Evolutionary conservation across 2,797 vertebrate species (phyloP).

Genomic region (Enteromius mattozi): DNA sequence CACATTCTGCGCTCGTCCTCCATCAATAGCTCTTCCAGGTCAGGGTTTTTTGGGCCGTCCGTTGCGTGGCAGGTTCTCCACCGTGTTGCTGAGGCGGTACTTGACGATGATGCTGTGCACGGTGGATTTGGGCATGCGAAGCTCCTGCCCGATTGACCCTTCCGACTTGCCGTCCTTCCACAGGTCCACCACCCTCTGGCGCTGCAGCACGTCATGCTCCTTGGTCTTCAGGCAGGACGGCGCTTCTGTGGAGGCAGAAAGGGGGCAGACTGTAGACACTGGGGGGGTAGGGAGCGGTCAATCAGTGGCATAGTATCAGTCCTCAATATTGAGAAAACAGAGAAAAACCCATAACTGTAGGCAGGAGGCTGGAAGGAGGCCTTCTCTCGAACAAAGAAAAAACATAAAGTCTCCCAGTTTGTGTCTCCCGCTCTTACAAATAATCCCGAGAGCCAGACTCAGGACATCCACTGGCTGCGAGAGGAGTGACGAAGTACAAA

Average conservation of each 20-base stretch:
- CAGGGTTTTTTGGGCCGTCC: conserved; percentile 83
- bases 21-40: conserved; percentile 52
- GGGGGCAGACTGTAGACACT: conserved; percentile 85
- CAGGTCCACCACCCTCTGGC: conserved; percentile 85
- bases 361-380: conserved; percentile 40
- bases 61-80: conserved; percentile 84
- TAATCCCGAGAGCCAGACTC: conserved; percentile 11
- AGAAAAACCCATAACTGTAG: conserved; percentile 45
- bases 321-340: conserved; percentile 54
- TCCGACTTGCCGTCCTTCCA: conserved; percentile 87
- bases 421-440: conserved; percentile 18
- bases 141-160: conserved; percentile 83
- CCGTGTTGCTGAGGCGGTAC: conserved; percentile 85
- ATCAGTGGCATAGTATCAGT: conserved; percentile 57
- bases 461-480: conserved; percentile 30
- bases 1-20: not conserved
- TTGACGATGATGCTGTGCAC: conserved; percentile 88
- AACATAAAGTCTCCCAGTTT: conserved; percentile 13
- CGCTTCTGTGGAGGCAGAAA: conserved; percentile 88
- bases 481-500: conserved; percentile 16
- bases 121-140: conserved; percentile 84
- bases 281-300: conserved; percentile 69
- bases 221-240: conserved; percentile 83
- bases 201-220: conserved; percentile 84
- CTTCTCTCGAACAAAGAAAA: conserved; percentile 50